Base-by-base conservation (phyloP, 2,113 vertebrate genomes). In the Hemichromis elongatus region DNA sequence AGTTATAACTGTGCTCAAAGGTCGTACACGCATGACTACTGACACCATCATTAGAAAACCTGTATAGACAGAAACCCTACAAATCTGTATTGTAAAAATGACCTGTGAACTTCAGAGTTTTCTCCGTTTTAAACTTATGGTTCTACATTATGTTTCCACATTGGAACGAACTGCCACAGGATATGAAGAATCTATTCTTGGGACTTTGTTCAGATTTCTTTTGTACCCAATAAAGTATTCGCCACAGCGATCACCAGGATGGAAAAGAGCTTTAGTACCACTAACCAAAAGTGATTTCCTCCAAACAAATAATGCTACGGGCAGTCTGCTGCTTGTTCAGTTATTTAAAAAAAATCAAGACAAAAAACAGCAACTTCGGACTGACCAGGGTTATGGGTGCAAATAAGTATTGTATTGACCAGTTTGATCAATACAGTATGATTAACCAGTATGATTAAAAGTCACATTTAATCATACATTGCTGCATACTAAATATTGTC, bases 1-100 rank as follows among this genome's bases (percentile, higher is more conserved):
- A 21, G 40, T 47, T 70, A 10, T 50, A 0, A 30, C 24, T 50
- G n/a, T 26, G 6, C 2, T 70, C 7, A 70, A 8, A 16, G 21
- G 66, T 42, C 5, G 1, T 70, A 45, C 2, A 68, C n/a, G 14
- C 37, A 24, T 0, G 9, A 63, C 18, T 33, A 7, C 57, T 35
- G 30, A 47, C 24, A 47, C 21, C 28, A 18, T 47, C 18, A 47
- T 3, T 73, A 19, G 68, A 19, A 73, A 73, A 73, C 68, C 42
- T 19, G 24, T 50, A 18, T 10, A 10, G 68, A 50, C 42, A 12
- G 16, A 73, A 73, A 73, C 2, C 2, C 16, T 19, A 12, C 24
- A 73, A 47, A 28, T 28, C 2, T 30, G 16, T 6, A 75, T 30
- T 19, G 26, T 50, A 19, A 0, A 28, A 47, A 73, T 47, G 4